Conservation (phyloP, 2,797 vertebrate species). For the Dermochelys coriacea region DNA sequence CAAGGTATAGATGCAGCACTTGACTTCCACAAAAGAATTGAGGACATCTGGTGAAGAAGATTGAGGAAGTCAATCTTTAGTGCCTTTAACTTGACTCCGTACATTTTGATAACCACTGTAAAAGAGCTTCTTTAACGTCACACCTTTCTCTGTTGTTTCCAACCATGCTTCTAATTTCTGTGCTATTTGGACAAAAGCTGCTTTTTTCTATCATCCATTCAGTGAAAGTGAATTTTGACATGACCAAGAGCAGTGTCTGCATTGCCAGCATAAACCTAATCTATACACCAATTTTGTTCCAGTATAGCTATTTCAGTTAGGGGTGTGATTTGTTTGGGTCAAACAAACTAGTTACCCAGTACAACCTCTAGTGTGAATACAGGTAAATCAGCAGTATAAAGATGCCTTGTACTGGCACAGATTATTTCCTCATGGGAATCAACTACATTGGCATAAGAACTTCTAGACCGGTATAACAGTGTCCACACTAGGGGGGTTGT, state of each 20-base stretch:
- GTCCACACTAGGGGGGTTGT: neutral
- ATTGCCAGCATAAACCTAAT: neutral
- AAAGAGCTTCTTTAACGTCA: neutral
- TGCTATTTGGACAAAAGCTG: neutral
- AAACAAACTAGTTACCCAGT: neutral
- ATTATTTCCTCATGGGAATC: neutral
- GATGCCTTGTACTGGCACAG: neutral
- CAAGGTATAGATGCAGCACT: neutral
- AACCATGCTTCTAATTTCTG: neutral
- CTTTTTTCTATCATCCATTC: neutral
- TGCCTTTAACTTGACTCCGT: accelerated
- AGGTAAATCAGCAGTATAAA: neutral
- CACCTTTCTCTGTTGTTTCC: neutral
- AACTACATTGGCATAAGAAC: neutral
- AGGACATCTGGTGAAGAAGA: neutral
- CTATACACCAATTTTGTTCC: neutral
- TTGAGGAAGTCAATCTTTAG: neutral
- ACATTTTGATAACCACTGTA: neutral
- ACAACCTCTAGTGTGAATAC: neutral
- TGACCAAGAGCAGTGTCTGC: neutral
- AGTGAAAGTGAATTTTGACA: neutral
- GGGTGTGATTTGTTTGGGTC: neutral
- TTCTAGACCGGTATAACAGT: neutral
- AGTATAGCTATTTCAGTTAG: neutral
- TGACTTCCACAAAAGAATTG: neutral